phyloP scores from a whole-genome alignment of 2,888 invertebrate genomes.

The Ryuthela nishihirai region DNA sequence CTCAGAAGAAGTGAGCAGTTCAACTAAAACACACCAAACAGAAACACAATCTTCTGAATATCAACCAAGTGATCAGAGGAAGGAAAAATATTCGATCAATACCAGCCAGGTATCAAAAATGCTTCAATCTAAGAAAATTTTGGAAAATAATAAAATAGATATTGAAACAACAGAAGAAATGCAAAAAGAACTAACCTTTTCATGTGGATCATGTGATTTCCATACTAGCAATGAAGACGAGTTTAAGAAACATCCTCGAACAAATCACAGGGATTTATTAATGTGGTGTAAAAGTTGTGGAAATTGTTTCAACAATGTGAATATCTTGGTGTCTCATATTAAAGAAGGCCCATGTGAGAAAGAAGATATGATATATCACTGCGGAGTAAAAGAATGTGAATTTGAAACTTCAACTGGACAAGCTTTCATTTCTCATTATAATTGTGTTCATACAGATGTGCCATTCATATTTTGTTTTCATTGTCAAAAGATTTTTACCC shows the following conservation, averaged over 20 bases:
- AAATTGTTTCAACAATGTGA: constrained; percentile 29
- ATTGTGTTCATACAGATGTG: constrained; percentile 25
- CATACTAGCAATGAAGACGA: constrained; percentile 15
- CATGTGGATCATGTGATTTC: constrained; percentile 27
- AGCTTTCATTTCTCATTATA: constrained; percentile 28
- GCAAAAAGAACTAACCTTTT: constrained; percentile 11
- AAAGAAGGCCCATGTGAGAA: constrained; percentile 15
- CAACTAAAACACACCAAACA: too few relatives aligned
- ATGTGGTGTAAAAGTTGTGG: constrained; percentile 35
- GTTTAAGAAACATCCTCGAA: constrained; percentile 32
- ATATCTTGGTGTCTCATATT: constrained; percentile 27
- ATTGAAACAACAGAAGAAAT: too few relatives aligned
- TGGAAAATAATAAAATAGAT: too few relatives aligned
- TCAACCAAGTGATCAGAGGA: too few relatives aligned
- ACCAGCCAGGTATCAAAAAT: too few relatives aligned
- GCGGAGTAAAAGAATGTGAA: constrained; percentile 27
- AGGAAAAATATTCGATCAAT: too few relatives aligned
- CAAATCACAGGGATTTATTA: constrained; percentile 27
- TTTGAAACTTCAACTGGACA: constrained; percentile 29
- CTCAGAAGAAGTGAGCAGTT: too few relatives aligned
- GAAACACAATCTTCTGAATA: too few relatives aligned
- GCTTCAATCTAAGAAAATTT: too few relatives aligned
- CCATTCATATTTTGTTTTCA: constrained; percentile 34
- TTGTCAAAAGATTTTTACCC: constrained; percentile 32
- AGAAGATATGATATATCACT: constrained; percentile 30